These are phyloP conservation scores for Boulengerochromis microlepis DNA, from an alignment of 2,113 vertebrate species.

Conservation along the genomic window DNA sequence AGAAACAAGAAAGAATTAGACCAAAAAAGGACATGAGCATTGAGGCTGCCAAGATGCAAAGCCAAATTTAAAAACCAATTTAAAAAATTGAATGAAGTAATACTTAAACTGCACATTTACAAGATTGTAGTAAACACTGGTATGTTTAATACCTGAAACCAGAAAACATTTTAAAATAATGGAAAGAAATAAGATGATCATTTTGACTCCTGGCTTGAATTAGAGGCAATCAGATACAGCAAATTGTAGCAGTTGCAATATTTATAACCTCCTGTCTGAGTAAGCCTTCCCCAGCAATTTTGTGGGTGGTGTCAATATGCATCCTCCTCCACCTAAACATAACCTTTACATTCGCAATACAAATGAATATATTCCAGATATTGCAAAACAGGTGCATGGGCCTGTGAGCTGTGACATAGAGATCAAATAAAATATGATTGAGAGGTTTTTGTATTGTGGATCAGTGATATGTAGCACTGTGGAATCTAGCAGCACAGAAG, in stretches of 20 bases:
- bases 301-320: background rate
- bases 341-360: background rate
- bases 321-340: background rate
- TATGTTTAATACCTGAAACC: background rate
- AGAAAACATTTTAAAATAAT: background rate
- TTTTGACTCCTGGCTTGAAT: background rate
- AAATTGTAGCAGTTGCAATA: background rate
- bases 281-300: background rate
- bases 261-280: background rate
- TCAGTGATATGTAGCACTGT: background rate
- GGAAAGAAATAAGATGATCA: background rate
- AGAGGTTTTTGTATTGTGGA: constrained; percentile 23
- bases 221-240: background rate
- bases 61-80: background rate
- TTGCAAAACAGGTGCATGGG: background rate
- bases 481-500: background rate
- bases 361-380: background rate
- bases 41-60: background rate
- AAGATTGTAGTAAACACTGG: background rate
- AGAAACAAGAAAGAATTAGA: background rate
- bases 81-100: background rate
- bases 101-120: background rate
- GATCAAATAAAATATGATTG: background rate
- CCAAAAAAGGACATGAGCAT: background rate
- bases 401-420: background rate